A percentile compares a stretch with the other conserved stretches of the same genome.
These are phyloP conservation scores for Noctua janthe DNA, from an alignment of 2,888 invertebrate genomes.

Conservation along the genomic window DNA sequence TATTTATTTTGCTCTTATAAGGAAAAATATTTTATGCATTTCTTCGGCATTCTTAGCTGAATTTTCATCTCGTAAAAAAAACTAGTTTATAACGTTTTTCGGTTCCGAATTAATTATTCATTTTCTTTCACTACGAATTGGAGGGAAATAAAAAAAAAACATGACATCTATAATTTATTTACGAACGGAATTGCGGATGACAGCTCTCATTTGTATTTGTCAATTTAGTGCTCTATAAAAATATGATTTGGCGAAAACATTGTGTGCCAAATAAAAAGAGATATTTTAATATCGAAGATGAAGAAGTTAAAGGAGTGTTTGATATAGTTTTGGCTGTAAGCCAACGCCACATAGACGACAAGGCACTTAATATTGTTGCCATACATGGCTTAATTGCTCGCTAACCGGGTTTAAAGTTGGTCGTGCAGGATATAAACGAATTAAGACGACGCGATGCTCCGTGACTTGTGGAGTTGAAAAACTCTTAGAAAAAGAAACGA, in stretches of 20 bases:
- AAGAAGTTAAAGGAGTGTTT: constrained; percentile 54
- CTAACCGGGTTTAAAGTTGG: constrained; percentile 64
- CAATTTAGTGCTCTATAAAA: constrained; percentile 64
- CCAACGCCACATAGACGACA: constrained; percentile 49
- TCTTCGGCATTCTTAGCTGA: neutral
- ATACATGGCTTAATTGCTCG: constrained; percentile 65
- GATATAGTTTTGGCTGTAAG: constrained; percentile 52
- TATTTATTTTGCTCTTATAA: constrained; percentile 18
- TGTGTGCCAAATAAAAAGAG: constrained; percentile 51
- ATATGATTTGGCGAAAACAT: constrained; percentile 59
- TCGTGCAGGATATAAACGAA: constrained; percentile 58
- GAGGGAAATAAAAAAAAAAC: constrained; percentile 44
- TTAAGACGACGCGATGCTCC: constrained; percentile 54
- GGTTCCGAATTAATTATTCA: constrained; percentile 58
- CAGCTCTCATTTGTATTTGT: constrained; percentile 54
- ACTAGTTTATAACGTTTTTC: constrained; percentile 32
- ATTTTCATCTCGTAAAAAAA: constrained; percentile 11
- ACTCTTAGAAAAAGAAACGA: constrained; percentile 32
- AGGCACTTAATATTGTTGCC: constrained; percentile 61
- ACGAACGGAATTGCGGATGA: constrained; percentile 47
- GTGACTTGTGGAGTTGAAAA: constrained; percentile 55
- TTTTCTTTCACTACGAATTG: constrained; percentile 40
- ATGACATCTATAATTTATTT: constrained; percentile 54
- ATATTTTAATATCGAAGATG: constrained; percentile 61
- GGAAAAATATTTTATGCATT: constrained; percentile 40